Evolutionary conservation across 2,797 vertebrate genomes (phyloP).

Genomic region (Serranus cabrilla): DNA sequence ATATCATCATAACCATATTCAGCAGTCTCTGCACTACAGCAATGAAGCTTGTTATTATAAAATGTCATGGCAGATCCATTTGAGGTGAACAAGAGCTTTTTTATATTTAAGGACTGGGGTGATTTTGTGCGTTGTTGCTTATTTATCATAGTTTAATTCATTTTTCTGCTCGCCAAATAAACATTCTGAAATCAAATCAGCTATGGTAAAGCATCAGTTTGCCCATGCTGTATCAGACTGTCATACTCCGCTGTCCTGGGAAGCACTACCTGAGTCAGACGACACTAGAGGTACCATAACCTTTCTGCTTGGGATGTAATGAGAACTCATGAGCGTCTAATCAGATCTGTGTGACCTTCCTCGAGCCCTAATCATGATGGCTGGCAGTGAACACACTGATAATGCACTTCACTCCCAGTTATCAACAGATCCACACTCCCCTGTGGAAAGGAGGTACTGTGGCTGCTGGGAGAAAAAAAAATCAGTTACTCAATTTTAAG

Average conservation of each 20-base stretch:
- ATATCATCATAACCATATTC: conserved; percentile 75
- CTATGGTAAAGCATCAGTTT: conserved; percentile 28
- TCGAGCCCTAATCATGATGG: conserved; percentile 81
- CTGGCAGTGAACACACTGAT: conserved; percentile 82
- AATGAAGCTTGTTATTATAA: conserved; percentile 65
- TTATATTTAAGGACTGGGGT: conserved; percentile 51
- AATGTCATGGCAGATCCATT: conserved; percentile 68
- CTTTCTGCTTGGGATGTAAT: conserved; percentile 75
- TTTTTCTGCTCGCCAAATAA: conserved; percentile 52
- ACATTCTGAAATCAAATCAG: conserved; percentile 65
- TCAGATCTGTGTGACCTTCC: conserved; percentile 85
- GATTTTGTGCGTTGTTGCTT: conserved; percentile 48
- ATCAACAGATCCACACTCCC: conserved; percentile 78
- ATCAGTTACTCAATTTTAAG: conserved; percentile 54
- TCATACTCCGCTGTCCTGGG: conserved; percentile 29
- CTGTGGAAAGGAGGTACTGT: conserved; percentile 69
- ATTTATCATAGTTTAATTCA: conserved; percentile 51
- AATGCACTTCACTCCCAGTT: conserved; percentile 85
- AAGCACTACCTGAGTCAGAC: conserved; percentile 61
- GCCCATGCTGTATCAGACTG: conserved; percentile 12
- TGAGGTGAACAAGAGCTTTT: conserved; percentile 70
- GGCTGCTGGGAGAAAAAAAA: conserved; percentile 21
- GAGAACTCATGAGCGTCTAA: conserved; percentile 83
- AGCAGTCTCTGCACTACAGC: conserved; percentile 51
- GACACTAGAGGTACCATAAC: conserved; percentile 66